phyloP scores from a whole-genome alignment of 2,797 vertebrate species.

The Microchirus variegatus region DNA sequence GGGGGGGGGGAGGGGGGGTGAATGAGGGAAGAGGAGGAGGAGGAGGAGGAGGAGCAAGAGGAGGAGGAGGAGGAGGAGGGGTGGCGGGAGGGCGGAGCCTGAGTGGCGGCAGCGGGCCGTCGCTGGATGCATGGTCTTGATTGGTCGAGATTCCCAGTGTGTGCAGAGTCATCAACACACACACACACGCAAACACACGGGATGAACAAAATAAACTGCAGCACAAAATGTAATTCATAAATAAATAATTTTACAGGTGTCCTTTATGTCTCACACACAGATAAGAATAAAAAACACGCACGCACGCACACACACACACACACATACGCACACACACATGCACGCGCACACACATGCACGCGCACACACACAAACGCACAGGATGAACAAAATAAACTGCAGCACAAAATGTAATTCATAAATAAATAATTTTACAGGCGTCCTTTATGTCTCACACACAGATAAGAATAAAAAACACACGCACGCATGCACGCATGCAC shows the following conservation, averaged over 20 bases:
- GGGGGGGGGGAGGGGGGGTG: not conserved
- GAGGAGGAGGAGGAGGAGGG: conserved; percentile 2
- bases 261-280: no score
- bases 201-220: not conserved
- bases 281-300: no score
- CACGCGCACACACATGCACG: no score
- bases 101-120: conserved; percentile 43
- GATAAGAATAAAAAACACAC: no score
- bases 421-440: no score
- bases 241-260: no score
- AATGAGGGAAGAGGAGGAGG: not conserved
- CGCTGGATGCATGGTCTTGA: conserved; percentile 44
- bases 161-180: conserved; percentile 8
- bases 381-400: not conserved
- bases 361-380: conserved; percentile 4
- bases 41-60: conserved; percentile 1
- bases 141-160: conserved; percentile 15
- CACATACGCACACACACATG: no score
- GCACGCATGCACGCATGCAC: no score
- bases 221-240: not conserved
- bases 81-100: conserved; percentile 13
- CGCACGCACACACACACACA: no score
- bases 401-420: not conserved
- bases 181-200: conserved; percentile 2
- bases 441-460: no score